These are phyloP conservation scores for Emmelina monodactyla DNA, from an alignment of 2,888 invertebrate genomes.

Conservation along the genomic window DNA sequence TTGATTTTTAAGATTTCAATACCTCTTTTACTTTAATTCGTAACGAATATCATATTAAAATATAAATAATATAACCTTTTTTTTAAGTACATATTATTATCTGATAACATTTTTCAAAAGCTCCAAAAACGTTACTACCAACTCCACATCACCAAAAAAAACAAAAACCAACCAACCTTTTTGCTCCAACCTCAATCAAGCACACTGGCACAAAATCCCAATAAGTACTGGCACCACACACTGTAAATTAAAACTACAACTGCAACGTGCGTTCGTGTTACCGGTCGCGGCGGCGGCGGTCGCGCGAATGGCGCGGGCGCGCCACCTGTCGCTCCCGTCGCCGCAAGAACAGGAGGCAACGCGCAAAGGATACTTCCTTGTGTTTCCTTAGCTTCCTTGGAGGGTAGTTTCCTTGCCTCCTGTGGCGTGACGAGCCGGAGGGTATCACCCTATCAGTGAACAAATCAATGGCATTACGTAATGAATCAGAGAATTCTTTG, in stretches of 20 bases:
- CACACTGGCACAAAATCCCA: slow-evolving; percentile 42
- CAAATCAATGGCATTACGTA: no score
- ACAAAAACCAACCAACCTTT: not conserved
- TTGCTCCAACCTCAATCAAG: slow-evolving; percentile 36
- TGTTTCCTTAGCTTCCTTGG: not conserved
- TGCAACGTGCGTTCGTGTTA: slow-evolving; percentile 28
- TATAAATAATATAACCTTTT: no score
- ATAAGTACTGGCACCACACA: slow-evolving; percentile 16
- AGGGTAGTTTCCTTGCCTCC: slow-evolving; percentile 14
- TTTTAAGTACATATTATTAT: no score
- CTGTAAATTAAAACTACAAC: slow-evolving; percentile 27
- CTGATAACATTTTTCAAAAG: no score
- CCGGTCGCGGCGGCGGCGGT: slow-evolving; percentile 48
- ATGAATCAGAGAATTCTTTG: no score
- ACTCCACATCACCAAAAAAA: no score
- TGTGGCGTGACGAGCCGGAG: no score
- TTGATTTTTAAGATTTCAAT: no score
- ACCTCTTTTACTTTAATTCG: no score
- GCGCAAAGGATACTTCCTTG: slow-evolving; percentile 25
- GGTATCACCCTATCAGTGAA: no score
- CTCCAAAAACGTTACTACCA: no score
- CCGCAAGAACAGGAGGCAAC: slow-evolving; percentile 39
- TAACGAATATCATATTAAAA: no score
- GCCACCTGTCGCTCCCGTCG: slow-evolving; percentile 12
- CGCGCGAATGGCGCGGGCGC: slow-evolving; percentile 54